phyloP scores from a whole-genome alignment of 2,888 invertebrate genomes.

The Andricus curvator region DNA sequence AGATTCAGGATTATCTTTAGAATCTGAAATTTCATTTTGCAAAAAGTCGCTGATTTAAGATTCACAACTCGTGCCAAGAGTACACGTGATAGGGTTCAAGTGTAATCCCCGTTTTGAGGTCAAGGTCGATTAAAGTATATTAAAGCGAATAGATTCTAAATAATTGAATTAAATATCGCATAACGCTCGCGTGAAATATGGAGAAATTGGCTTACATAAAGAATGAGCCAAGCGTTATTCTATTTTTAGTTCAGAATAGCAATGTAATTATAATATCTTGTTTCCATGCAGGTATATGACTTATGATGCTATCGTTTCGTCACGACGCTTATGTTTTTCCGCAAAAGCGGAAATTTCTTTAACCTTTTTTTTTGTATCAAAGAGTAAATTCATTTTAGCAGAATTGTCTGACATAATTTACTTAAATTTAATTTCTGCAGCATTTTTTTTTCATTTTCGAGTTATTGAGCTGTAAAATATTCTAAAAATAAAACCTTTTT shows the following conservation, averaged over 20 bases:
- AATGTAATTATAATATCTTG: too few relatives aligned
- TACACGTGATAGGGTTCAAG: constrained; percentile 14
- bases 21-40: neutral
- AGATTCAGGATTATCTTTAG: neutral
- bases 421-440: too few relatives aligned
- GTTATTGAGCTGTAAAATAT: too few relatives aligned
- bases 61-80: constrained; percentile 12
- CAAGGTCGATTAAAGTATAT: neutral
- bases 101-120: neutral
- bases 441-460: too few relatives aligned
- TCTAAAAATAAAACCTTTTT: too few relatives aligned
- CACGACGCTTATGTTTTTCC: too few relatives aligned
- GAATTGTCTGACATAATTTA: too few relatives aligned
- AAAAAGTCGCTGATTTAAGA: neutral
- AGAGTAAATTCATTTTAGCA: too few relatives aligned
- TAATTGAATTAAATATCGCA: neutral
- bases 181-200: neutral
- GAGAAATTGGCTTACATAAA: neutral
- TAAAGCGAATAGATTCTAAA: neutral
- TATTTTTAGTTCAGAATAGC: neutral
- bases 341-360: too few relatives aligned
- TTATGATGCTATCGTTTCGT: too few relatives aligned
- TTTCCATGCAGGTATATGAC: too few relatives aligned
- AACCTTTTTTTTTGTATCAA: too few relatives aligned
- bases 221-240: neutral